A percentile compares a stretch with the other conserved stretches of the same genome.
phyloP scores from a whole-genome alignment of 2,113 vertebrate genomes.

The Erythrocercus mccallii region DNA sequence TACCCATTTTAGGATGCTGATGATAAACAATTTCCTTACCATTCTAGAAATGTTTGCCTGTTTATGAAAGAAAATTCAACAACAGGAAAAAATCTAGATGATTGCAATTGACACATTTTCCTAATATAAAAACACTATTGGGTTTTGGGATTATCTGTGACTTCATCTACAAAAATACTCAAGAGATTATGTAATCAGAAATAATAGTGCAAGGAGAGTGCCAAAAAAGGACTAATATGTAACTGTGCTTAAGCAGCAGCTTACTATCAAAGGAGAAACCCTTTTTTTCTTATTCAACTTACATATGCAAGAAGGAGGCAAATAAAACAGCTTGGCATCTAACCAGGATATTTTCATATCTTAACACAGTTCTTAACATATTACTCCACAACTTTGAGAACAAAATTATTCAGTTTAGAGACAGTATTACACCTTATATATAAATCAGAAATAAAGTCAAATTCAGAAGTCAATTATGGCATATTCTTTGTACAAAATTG shows the following conservation, averaged over 20 bases:
- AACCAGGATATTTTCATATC: not conserved
- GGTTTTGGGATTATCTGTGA: not conserved
- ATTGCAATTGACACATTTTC: slow-evolving; percentile 10
- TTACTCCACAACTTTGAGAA: not conserved
- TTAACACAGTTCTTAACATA: not conserved
- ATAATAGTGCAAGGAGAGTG: not conserved
- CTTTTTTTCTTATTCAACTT: not conserved
- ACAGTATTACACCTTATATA: not conserved
- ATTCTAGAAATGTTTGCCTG: slow-evolving; percentile 12
- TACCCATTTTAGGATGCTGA: not conserved
- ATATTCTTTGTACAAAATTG: not conserved
- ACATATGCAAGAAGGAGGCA: not conserved
- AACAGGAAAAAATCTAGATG: slow-evolving; percentile 23
- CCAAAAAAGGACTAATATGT: not conserved
- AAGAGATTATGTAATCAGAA: slow-evolving; percentile 4
- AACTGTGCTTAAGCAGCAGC: not conserved
- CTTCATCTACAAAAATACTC: slow-evolving; percentile 20
- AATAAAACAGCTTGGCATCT: not conserved
- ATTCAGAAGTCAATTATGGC: not conserved
- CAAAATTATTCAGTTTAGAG: not conserved
- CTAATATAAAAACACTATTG: not conserved
- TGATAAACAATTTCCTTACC: slow-evolving; percentile 14
- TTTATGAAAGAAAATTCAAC: slow-evolving; percentile 2
- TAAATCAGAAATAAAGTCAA: not conserved
- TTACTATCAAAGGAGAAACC: not conserved